Evolutionary conservation across 2,113 vertebrate genomes (phyloP).

Genomic region (Morphnarchus princeps): DNA sequence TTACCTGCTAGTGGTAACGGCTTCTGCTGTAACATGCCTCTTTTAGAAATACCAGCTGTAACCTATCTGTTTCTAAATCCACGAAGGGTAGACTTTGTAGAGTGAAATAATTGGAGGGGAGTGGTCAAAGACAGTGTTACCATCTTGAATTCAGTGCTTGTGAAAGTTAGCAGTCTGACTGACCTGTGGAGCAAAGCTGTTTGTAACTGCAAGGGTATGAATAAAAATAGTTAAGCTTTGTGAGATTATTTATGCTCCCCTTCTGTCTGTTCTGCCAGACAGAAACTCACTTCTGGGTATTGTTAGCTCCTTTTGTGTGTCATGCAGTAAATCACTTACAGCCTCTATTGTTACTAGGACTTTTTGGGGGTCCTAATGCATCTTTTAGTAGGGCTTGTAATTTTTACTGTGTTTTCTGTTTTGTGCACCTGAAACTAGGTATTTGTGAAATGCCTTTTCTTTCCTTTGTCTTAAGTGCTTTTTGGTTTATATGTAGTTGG

Average conservation of each 20-base stretch:
- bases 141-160: background rate
- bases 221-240: background rate
- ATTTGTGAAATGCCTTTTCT: background rate
- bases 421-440: background rate
- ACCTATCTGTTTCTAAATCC: background rate
- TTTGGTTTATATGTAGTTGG: background rate
- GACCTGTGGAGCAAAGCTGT: background rate
- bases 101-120: background rate
- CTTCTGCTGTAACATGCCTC: background rate
- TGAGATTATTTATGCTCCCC: background rate
- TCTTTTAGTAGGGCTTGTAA: background rate
- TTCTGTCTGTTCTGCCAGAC: background rate
- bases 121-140: background rate
- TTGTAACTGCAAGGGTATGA: background rate
- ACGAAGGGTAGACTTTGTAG: background rate
- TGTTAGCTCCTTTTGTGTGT: background rate
- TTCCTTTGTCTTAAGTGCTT: background rate
- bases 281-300: background rate
- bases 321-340: background rate
- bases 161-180: background rate
- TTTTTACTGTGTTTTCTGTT: background rate
- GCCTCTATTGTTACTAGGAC: background rate
- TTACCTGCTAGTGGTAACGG: background rate
- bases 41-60: background rate
- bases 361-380: background rate